Percentiles rank a stretch among this genome's conserved stretches.
Evolutionary conservation across 2,797 vertebrate genomes (phyloP).

Genomic region (Pipistrellus nathusii): DNA sequence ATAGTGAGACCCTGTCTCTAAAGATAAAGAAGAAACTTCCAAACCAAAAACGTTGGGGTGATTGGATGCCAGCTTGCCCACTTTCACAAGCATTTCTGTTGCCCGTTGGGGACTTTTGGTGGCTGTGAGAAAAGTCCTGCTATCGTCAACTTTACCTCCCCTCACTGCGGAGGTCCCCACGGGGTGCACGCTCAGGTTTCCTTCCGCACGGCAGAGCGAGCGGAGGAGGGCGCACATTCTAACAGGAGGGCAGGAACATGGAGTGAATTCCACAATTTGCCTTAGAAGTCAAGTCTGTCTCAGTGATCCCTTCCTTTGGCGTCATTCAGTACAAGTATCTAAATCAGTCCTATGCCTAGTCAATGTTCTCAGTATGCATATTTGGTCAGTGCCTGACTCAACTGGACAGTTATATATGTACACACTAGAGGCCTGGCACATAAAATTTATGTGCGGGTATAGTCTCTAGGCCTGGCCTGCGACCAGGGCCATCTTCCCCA

Average conservation of each 20-base stretch:
- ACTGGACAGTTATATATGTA: background rate
- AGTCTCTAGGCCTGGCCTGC: too few relatives aligned
- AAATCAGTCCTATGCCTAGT: background rate
- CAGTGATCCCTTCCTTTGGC: background rate
- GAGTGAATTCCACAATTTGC: background rate
- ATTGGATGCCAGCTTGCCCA: background rate
- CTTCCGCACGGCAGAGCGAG: background rate
- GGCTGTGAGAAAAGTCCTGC: background rate
- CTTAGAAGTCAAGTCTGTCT: background rate
- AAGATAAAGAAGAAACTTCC: conserved; percentile 46
- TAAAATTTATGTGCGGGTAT: too few relatives aligned
- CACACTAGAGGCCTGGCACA: too few relatives aligned
- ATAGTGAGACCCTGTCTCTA: background rate
- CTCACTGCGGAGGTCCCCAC: background rate
- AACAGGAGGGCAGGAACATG: background rate
- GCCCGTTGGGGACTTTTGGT: background rate
- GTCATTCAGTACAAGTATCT: background rate
- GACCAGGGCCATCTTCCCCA: too few relatives aligned
- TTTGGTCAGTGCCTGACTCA: background rate
- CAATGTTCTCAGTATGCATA: background rate
- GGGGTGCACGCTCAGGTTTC: background rate
- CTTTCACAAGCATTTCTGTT: conserved; percentile 1
- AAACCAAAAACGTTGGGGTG: background rate
- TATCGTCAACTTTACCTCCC: background rate
- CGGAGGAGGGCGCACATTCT: background rate